These are phyloP conservation scores for Drosophila jambulina DNA, from an alignment of 1,140 invertebrate genomes.

Conservation along the genomic window DNA sequence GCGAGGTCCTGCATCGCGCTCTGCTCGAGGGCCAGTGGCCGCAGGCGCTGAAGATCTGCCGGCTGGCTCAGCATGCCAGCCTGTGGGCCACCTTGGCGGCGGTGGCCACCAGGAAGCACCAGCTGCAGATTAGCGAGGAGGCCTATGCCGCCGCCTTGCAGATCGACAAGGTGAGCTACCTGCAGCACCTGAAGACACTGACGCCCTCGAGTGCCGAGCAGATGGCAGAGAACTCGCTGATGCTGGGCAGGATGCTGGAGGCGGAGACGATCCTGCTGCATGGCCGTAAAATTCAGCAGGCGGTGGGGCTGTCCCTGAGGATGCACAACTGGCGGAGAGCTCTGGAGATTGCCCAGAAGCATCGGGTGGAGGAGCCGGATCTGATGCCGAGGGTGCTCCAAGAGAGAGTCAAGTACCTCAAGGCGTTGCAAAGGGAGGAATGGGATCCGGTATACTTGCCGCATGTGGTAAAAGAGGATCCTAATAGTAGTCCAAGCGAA, in stretches of 20 bases:
- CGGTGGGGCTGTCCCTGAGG: slow-evolving; percentile 92
- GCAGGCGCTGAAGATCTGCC: slow-evolving; percentile 76
- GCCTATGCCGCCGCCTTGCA: slow-evolving; percentile 95
- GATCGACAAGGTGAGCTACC: slow-evolving; percentile 95
- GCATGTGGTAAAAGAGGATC: slow-evolving; percentile 86
- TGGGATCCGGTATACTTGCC: slow-evolving; percentile 90
- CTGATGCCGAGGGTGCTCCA: slow-evolving; percentile 92
- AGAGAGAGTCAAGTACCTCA: slow-evolving; percentile 91
- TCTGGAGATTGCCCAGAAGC: slow-evolving; percentile 93
- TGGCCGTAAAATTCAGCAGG: slow-evolving; percentile 90
- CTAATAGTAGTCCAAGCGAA: slow-evolving; percentile 32
- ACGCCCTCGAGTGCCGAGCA: slow-evolving; percentile 87
- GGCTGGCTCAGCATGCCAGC: slow-evolving; percentile 88
- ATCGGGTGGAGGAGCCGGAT: slow-evolving; percentile 88
- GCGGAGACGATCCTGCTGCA: slow-evolving; percentile 94
- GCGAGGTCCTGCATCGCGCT: slow-evolving; percentile 77
- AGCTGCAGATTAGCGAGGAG: slow-evolving; percentile 94
- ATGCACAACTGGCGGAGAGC: slow-evolving; percentile 95
- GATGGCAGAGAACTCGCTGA: slow-evolving; percentile 92
- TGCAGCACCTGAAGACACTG: slow-evolving; percentile 91
- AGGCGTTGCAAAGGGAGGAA: slow-evolving; percentile 91
- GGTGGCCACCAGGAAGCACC: slow-evolving; percentile 91
- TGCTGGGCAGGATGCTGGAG: slow-evolving; percentile 92
- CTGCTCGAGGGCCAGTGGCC: slow-evolving; percentile 80
- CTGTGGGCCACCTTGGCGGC: slow-evolving; percentile 96